Evolutionary conservation across 2,113 vertebrate genomes (phyloP).

Genomic region (Lynx canadensis): DNA sequence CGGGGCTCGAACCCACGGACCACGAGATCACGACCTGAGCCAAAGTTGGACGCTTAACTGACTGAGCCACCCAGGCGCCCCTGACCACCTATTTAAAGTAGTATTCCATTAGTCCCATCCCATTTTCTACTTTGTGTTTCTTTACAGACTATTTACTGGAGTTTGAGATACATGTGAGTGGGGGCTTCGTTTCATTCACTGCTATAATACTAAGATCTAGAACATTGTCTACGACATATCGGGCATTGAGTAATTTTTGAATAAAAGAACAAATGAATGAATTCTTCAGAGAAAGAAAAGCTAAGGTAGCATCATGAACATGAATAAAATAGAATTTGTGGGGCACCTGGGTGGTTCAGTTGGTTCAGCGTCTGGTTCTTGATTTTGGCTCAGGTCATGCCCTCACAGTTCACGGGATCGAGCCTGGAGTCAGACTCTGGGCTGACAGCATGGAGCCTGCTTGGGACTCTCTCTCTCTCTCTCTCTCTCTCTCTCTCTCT

Average conservation of each 20-base stretch:
- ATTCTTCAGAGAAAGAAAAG: slow-evolving; percentile 10
- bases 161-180: background rate
- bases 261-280: background rate
- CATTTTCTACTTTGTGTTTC: background rate
- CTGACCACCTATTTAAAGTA: background rate
- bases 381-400: too few relatives aligned
- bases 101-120: background rate
- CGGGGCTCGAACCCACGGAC: too few relatives aligned
- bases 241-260: background rate
- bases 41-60: too few relatives aligned
- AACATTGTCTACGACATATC: background rate
- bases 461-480: too few relatives aligned
- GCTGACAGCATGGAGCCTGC: too few relatives aligned
- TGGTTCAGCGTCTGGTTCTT: too few relatives aligned
- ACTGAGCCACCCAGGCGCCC: too few relatives aligned
- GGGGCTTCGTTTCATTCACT: background rate
- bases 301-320: background rate
- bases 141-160: background rate
- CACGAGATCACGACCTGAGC: too few relatives aligned
- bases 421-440: too few relatives aligned
- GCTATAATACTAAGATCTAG: background rate
- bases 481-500: too few relatives aligned
- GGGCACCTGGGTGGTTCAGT: too few relatives aligned
- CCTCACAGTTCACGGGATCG: too few relatives aligned
- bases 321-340: background rate